Percentiles rank a stretch among this genome's conserved stretches.
These are phyloP conservation scores for Venusia cambrica DNA, from an alignment of 2,888 invertebrate genomes.

Conservation along the genomic window DNA sequence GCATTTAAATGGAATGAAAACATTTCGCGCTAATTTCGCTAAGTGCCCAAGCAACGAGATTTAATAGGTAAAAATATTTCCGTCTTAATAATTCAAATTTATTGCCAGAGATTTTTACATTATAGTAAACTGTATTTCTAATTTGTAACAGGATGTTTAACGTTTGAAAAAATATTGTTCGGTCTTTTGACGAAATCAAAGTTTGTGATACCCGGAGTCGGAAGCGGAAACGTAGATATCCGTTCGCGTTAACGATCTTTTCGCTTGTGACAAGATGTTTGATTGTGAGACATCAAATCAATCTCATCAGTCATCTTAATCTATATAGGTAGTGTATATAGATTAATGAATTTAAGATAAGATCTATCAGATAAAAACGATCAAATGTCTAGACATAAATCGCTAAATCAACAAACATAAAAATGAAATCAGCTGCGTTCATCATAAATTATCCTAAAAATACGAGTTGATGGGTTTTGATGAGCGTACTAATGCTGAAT, in stretches of 20 bases:
- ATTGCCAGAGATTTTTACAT: constrained; percentile 3
- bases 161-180: background rate
- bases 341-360: background rate
- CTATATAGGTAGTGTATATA: too few species aligned
- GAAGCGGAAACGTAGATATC: background rate
- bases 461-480: constrained; percentile 17
- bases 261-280: background rate
- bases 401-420: constrained; percentile 22
- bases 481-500: too few species aligned
- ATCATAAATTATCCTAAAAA: constrained; percentile 34
- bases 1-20: constrained; percentile 14
- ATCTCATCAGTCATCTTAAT: constrained; percentile 1
- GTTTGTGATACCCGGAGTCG: background rate
- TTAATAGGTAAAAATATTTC: constrained; percentile 14
- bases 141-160: constrained; percentile 8
- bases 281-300: background rate
- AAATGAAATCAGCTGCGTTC: constrained; percentile 18
- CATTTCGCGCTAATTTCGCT: constrained; percentile 19
- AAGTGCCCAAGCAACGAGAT: constrained; percentile 15
- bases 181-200: background rate
- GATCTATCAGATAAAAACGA: constrained; percentile 2
- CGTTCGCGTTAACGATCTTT: too few species aligned
- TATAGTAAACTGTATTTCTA: constrained; percentile 11
- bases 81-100: constrained; percentile 10
- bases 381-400: constrained; percentile 19